These are phyloP conservation scores for Poecilobothrus nobilitatus DNA, from an alignment of 2,888 invertebrate genomes.

Conservation along the genomic window DNA sequence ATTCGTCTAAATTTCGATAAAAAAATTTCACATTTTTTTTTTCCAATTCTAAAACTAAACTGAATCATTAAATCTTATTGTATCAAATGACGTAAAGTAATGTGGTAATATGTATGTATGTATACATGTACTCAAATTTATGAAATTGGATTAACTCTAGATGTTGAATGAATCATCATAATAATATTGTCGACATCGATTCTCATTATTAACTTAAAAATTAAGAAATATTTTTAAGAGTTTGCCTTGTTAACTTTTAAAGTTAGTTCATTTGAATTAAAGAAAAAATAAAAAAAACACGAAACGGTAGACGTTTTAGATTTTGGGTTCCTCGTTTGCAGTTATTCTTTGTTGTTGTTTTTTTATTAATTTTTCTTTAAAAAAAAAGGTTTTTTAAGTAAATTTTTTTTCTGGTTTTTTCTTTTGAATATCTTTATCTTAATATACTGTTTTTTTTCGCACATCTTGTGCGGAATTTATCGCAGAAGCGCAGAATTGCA, in stretches of 20 bases:
- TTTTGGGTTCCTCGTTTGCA: background rate
- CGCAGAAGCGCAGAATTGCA: constrained; percentile 19
- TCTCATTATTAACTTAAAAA: too few species aligned
- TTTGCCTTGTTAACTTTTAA: background rate
- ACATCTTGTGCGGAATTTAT: constrained; percentile 16
- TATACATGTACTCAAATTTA: too few species aligned
- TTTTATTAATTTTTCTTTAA: background rate
- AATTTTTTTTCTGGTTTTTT: background rate
- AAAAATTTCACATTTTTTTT: too few species aligned
- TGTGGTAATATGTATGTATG: too few species aligned
- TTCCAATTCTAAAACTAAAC: too few species aligned
- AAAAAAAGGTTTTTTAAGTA: background rate
- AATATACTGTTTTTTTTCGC: background rate
- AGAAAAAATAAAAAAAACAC: too few species aligned
- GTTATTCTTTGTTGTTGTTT: background rate
- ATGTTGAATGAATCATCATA: too few species aligned
- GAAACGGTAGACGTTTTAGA: background rate
- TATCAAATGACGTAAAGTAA: too few species aligned
- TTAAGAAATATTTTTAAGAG: background rate
- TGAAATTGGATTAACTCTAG: too few species aligned
- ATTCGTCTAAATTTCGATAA: too few species aligned
- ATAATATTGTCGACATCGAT: too few species aligned
- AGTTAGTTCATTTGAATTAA: background rate
- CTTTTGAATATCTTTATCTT: background rate
- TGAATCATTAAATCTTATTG: too few species aligned